A percentile compares a stretch with the other conserved stretches of the same genome.
Evolutionary conservation across 2,797 vertebrate species (phyloP).

Genomic region (Trachops cirrhosus): DNA sequence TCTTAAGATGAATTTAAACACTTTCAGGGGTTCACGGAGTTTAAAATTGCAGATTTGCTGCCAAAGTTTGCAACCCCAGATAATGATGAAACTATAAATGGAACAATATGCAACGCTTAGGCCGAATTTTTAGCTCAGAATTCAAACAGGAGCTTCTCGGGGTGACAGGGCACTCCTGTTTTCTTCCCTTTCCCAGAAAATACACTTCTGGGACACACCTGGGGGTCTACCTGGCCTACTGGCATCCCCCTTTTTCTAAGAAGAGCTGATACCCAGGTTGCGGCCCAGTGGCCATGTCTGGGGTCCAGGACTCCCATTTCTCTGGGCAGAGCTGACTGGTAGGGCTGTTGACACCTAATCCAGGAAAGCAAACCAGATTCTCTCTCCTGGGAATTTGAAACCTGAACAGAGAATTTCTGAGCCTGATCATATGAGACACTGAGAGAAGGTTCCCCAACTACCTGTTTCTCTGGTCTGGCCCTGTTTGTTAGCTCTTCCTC

Average conservation of each 20-base stretch:
- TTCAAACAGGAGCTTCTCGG: background rate
- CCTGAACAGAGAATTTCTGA: constrained; percentile 16
- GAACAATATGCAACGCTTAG: background rate
- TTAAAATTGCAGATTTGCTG: background rate
- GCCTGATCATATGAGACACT: background rate
- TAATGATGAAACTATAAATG: background rate
- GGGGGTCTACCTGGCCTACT: background rate
- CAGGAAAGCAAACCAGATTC: constrained; percentile 6
- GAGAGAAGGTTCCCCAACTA: background rate
- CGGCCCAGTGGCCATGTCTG: too few species aligned
- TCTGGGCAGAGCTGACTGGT: background rate
- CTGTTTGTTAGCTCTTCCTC: background rate
- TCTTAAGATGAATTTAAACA: background rate
- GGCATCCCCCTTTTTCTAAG: background rate
- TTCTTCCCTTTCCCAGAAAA: background rate
- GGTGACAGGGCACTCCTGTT: background rate
- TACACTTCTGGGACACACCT: background rate
- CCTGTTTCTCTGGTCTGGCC: background rate
- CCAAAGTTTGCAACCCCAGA: background rate
- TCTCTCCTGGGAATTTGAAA: constrained; percentile 59
- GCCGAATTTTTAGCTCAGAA: background rate
- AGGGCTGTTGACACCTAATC: constrained; percentile 5
- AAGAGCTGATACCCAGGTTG: background rate
- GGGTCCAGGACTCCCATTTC: background rate
- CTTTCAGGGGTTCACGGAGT: background rate